Percentiles rank a stretch among this genome's conserved stretches.
These are phyloP conservation scores for Dolomedes plantarius DNA, from an alignment of 2,888 invertebrate genomes.

Conservation along the genomic window DNA sequence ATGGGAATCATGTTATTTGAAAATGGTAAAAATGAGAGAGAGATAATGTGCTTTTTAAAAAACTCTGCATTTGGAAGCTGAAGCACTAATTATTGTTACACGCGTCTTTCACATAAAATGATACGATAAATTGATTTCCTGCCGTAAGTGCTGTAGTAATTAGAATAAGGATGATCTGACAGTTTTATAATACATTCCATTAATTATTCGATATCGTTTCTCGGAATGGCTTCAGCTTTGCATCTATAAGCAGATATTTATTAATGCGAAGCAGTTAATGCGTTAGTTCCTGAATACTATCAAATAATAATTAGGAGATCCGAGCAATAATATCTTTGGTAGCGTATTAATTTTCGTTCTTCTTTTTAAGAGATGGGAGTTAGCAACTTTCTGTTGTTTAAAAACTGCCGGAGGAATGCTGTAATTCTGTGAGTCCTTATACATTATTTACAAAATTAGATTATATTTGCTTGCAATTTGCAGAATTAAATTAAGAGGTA, in stretches of 20 bases:
- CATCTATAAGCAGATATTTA: neutral
- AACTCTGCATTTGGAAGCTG: neutral
- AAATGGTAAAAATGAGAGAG: too few species aligned
- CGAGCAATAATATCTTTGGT: too few species aligned
- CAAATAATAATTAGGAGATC: too few species aligned
- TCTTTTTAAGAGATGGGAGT: too few species aligned
- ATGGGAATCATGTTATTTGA: too few species aligned
- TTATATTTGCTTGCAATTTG: too few species aligned
- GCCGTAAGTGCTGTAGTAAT: neutral
- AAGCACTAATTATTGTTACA: neutral
- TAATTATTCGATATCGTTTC: neutral
- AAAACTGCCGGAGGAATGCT: too few species aligned
- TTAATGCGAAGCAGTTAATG: neutral
- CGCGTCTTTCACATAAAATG: neutral
- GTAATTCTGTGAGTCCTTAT: too few species aligned
- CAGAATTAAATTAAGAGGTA: too few species aligned
- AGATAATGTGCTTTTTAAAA: neutral
- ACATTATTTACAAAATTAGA: too few species aligned
- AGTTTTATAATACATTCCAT: neutral
- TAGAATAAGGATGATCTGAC: neutral
- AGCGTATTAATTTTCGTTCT: too few species aligned
- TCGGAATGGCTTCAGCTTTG: neutral
- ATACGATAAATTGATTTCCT: neutral
- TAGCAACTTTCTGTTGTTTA: too few species aligned
- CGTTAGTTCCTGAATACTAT: neutral